phyloP scores from a whole-genome alignment of 1,140 invertebrate genomes.

The Drosophila murphyi region DNA sequence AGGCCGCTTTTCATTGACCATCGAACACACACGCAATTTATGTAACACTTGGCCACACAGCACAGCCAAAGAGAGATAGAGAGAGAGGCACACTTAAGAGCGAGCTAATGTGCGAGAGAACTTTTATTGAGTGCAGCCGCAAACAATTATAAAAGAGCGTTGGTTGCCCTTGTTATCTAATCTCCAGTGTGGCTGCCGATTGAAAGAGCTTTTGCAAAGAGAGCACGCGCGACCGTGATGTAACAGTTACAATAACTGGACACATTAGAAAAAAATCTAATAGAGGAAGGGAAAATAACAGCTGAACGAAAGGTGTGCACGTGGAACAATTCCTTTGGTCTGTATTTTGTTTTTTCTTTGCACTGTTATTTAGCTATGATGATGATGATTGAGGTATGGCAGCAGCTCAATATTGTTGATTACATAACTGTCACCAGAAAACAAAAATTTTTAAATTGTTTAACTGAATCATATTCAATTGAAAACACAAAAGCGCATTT shows the following conservation, averaged over 20 bases:
- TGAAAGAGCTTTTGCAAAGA: conserved; percentile 45
- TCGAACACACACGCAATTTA: conserved; percentile 37
- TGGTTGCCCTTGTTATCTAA: conserved; percentile 46
- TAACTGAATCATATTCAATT: conserved; percentile 25
- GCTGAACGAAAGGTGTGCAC: conserved; percentile 25
- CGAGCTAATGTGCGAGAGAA: conserved; percentile 6
- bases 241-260: conserved; percentile 47
- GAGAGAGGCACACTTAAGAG: conserved; percentile 25
- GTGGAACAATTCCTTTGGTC: conserved; percentile 22
- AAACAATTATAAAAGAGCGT: conserved; percentile 18
- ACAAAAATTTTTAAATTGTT: conserved; percentile 26
- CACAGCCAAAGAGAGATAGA: conserved; percentile 22
- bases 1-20: conserved; percentile 54
- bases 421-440: conserved; percentile 64
- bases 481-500: conserved; percentile 28
- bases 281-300: conserved; percentile 16
- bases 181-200: conserved; percentile 15
- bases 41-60: conserved; percentile 57
- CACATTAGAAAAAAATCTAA: conserved; percentile 1
- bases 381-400: background rate
- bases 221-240: conserved; percentile 68
- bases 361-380: background rate
- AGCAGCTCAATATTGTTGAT: conserved; percentile 23
- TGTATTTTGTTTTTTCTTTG: conserved; percentile 18
- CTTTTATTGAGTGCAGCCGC: conserved; percentile 3